phyloP scores from a whole-genome alignment of 2,113 vertebrate genomes.

The Brachyhypopomus gauderio region DNA sequence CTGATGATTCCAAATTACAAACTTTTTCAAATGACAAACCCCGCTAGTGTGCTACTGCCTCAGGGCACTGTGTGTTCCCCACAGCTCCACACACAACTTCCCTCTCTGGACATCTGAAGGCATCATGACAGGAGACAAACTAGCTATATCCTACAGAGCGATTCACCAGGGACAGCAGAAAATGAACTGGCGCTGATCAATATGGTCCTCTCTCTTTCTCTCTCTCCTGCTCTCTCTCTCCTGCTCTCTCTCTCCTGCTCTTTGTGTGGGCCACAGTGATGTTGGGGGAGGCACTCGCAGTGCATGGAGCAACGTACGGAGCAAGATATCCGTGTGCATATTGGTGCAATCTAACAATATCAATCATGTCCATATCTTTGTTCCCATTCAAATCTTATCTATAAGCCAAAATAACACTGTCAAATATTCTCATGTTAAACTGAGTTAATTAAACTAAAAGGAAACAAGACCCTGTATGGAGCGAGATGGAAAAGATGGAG shows the following conservation, averaged over 20 bases:
- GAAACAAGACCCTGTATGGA: no score
- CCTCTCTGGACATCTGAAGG: constrained; percentile 66
- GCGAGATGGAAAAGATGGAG: no score
- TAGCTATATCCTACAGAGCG: constrained; percentile 73
- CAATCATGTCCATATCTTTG: no score
- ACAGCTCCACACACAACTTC: constrained; percentile 5
- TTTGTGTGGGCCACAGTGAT: constrained; percentile 22
- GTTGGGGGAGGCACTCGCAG: not conserved
- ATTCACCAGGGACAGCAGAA: constrained; percentile 72
- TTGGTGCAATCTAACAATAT: no score
- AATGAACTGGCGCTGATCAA: constrained; percentile 76
- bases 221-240: constrained; percentile 38
- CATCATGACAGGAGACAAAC: constrained; percentile 76
- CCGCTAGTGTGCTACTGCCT: not conserved
- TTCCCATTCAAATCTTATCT: no score
- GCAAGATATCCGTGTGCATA: not conserved
- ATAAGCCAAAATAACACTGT: no score
- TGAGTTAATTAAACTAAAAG: no score
- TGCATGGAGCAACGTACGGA: not conserved
- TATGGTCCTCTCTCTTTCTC: constrained; percentile 62
- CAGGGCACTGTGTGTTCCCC: not conserved
- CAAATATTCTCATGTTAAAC: no score
- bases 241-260: constrained; percentile 1
- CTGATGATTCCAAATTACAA: no score
- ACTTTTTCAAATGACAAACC: no score